A percentile compares a stretch with the other conserved stretches of the same genome.
Conservation (phyloP, 2,888 invertebrate genomes). For the Sisyra nigra region DNA sequence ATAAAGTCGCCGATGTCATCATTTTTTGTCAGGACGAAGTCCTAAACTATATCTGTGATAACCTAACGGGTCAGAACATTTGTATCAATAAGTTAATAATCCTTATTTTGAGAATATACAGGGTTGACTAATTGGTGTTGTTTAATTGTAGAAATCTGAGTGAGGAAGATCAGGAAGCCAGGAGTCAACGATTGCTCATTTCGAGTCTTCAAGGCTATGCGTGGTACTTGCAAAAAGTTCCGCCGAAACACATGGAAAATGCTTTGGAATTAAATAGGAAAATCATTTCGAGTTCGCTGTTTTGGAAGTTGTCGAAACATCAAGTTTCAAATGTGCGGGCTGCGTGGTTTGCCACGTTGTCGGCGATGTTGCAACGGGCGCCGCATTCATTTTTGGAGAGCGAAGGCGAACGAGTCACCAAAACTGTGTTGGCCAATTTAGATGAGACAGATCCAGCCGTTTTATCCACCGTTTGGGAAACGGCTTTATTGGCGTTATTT, state of each 20-base stretch:
- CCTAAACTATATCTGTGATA: constrained; percentile 52
- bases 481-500: constrained; percentile 42
- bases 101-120: not conserved
- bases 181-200: constrained; percentile 46
- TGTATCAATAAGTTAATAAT: not conserved
- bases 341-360: constrained; percentile 53
- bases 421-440: constrained; percentile 42
- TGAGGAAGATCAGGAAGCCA: constrained; percentile 50
- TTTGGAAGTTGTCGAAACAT: constrained; percentile 55
- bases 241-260: constrained; percentile 31
- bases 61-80: constrained; percentile 31
- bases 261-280: constrained; percentile 32
- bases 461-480: constrained; percentile 57
- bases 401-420: constrained; percentile 37
- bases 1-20: constrained; percentile 64
- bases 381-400: constrained; percentile 29
- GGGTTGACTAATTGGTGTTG: not conserved
- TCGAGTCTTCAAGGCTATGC: constrained; percentile 48
- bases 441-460: constrained; percentile 53
- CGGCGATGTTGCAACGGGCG: constrained; percentile 41
- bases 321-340: constrained; percentile 31
- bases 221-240: constrained; percentile 40
- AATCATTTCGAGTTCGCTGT: constrained; percentile 41
- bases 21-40: constrained; percentile 72
- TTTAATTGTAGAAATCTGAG: constrained; percentile 29